phyloP scores from a whole-genome alignment of 2,888 invertebrate species.

The Byasa hedistus region DNA sequence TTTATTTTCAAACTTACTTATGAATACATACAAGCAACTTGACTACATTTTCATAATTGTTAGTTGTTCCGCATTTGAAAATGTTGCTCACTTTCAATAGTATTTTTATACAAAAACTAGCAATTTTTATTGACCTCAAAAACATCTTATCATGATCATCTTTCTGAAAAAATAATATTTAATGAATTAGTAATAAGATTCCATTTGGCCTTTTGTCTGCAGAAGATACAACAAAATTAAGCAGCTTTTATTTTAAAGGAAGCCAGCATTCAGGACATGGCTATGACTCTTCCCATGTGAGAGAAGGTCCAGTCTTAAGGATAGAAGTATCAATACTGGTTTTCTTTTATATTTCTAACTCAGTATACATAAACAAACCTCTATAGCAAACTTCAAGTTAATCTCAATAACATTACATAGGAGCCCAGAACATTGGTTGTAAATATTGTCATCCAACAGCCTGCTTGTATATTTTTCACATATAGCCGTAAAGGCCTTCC shows the following conservation, averaged over 20 bases:
- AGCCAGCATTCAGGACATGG: too few species aligned
- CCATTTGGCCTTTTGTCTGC: too few species aligned
- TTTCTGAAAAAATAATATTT: slow-evolving; percentile 47
- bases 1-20: slow-evolving; percentile 49
- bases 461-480: slow-evolving; percentile 66
- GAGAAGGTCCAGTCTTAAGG: too few species aligned
- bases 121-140: slow-evolving; percentile 68
- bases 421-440: slow-evolving; percentile 48
- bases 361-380: slow-evolving; percentile 50
- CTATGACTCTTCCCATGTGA: too few species aligned
- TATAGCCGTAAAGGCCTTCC: slow-evolving; percentile 72
- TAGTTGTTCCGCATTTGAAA: slow-evolving; percentile 48
- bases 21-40: slow-evolving; percentile 50
- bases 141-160: slow-evolving; percentile 59
- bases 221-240: too few species aligned
- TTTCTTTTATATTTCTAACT: too few species aligned
- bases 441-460: slow-evolving; percentile 53
- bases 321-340: too few species aligned
- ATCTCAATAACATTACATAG: slow-evolving; percentile 51
- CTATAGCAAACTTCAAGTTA: slow-evolving; percentile 51
- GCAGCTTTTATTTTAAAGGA: too few species aligned
- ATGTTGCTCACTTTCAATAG: slow-evolving; percentile 62
- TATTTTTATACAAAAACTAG: slow-evolving; percentile 74
- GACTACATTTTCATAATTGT: slow-evolving; percentile 47
- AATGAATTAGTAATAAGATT: not conserved